These are phyloP conservation scores for Polydrusus cervinus DNA, from an alignment of 2,888 invertebrate species.

Conservation along the genomic window DNA sequence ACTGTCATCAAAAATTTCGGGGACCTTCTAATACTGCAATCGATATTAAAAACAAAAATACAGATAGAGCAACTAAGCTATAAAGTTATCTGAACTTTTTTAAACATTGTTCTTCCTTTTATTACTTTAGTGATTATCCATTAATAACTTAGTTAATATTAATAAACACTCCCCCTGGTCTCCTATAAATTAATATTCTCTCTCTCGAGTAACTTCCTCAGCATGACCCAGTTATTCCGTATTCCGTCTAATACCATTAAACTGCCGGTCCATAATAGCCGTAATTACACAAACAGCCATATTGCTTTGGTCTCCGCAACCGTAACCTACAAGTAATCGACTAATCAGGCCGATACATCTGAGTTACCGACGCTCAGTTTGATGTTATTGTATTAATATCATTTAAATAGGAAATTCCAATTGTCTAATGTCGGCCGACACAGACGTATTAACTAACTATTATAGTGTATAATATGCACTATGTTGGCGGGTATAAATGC, in stretches of 20 bases:
- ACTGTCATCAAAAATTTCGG: no score
- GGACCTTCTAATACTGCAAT: no score
- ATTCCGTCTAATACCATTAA: constrained; percentile 41
- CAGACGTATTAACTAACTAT: no score
- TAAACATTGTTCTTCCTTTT: background rate
- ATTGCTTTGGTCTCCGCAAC: constrained; percentile 37
- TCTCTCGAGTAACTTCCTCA: constrained; percentile 40
- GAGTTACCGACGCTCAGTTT: constrained; percentile 29
- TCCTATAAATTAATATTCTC: constrained; percentile 40
- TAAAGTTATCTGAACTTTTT: no score
- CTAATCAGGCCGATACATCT: constrained; percentile 43
- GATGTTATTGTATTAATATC: constrained; percentile 32
- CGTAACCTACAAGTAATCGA: constrained; percentile 39
- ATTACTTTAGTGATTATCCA: constrained; percentile 1
- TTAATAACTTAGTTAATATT: constrained; percentile 31
- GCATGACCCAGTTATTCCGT: constrained; percentile 34
- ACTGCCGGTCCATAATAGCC: constrained; percentile 39
- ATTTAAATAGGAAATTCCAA: constrained; percentile 20
- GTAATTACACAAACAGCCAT: constrained; percentile 41
- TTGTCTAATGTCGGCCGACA: background rate
- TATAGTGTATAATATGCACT: no score
- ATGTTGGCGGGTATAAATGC: no score
- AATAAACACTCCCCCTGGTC: constrained; percentile 17
- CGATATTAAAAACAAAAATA: no score
- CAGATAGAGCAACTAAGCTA: no score